phyloP scores from a whole-genome alignment of 2,113 vertebrate species.

The Scomber colias region DNA sequence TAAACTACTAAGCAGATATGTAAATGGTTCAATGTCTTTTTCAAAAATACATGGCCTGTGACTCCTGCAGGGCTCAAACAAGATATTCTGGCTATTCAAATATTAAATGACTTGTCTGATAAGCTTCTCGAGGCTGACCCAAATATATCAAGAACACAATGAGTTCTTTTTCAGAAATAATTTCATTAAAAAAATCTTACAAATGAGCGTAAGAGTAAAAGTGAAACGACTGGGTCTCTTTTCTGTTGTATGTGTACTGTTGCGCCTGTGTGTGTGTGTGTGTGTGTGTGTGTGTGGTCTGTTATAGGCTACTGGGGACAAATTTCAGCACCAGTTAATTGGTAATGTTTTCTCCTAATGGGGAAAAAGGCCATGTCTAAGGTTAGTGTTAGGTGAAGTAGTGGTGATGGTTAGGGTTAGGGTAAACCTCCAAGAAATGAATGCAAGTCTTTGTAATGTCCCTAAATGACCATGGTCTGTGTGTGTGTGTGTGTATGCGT shows the following conservation, averaged over 20 bases:
- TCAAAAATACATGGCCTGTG: background rate
- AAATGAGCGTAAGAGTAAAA: background rate
- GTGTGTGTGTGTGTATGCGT: background rate
- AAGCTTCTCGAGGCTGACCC: background rate
- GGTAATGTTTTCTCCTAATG: no score
- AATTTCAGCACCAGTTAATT: no score
- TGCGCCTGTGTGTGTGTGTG: background rate
- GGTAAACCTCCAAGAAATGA: no score
- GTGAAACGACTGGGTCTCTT: constrained; percentile 6
- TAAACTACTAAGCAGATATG: constrained; percentile 1
- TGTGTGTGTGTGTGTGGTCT: background rate
- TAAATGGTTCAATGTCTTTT: background rate
- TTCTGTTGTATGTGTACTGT: background rate
- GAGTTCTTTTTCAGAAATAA: background rate
- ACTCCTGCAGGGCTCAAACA: background rate
- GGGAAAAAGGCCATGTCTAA: no score
- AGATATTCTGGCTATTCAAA: background rate
- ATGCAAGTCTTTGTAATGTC: no score
- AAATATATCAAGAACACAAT: background rate
- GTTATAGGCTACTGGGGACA: no score
- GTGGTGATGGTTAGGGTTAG: no score
- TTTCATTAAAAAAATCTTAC: background rate
- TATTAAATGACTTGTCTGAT: background rate
- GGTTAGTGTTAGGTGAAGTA: no score
- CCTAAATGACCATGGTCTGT: background rate